A percentile compares a stretch with the other conserved stretches of the same genome.
Evolutionary conservation across 2,888 invertebrate species (phyloP).

Genomic region (Deroplatys truncata): DNA sequence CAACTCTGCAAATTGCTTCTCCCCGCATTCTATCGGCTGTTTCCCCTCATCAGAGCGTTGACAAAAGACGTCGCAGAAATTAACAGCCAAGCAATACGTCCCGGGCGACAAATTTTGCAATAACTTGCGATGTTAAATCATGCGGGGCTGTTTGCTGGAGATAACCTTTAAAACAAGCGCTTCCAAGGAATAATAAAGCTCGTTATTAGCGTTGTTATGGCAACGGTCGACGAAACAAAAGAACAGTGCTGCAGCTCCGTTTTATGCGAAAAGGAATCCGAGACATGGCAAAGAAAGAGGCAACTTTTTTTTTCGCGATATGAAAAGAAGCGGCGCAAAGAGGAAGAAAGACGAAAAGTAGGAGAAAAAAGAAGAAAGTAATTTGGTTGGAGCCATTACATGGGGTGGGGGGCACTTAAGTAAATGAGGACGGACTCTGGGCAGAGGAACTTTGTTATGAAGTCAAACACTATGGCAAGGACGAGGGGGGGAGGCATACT

Average conservation of each 20-base stretch:
- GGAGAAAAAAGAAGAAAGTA: not conserved
- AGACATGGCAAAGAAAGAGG: not conserved
- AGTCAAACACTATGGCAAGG: not conserved
- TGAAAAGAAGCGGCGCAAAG: not conserved
- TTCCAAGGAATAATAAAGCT: not conserved
- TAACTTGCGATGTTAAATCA: not conserved
- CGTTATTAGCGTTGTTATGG: not conserved
- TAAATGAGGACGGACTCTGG: not conserved
- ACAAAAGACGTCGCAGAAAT: not conserved
- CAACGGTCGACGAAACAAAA: not conserved
- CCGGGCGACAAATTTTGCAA: not conserved
- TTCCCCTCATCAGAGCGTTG: not conserved
- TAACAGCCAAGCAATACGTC: not conserved
- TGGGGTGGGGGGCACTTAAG: not conserved
- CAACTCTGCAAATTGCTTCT: not conserved
- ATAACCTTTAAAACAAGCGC: not conserved
- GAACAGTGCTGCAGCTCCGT: not conserved
- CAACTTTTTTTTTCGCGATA: not conserved
- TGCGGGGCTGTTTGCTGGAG: not conserved
- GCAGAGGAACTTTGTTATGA: not conserved
- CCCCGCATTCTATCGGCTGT: not conserved
- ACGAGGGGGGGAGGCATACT: not conserved
- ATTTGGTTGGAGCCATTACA: not conserved
- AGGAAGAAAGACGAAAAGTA: not conserved
- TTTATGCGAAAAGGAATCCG: not conserved